Percentiles rank a stretch among this genome's conserved stretches.
Conservation (phyloP, 2,797 vertebrate species). For the Borostomias antarcticus region DNA sequence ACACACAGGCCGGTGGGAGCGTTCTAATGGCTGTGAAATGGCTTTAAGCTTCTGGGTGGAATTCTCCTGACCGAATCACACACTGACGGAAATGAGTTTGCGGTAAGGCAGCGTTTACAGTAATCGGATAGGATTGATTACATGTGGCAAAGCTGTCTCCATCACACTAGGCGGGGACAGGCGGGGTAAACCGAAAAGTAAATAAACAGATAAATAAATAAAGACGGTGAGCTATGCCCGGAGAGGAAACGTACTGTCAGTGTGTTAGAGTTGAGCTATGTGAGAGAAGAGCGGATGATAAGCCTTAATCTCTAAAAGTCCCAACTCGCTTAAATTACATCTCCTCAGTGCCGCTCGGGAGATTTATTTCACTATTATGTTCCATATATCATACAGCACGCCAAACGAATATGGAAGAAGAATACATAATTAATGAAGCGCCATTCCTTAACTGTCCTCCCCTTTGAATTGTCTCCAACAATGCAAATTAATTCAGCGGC, state of each 20-base stretch:
- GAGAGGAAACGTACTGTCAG: conserved; percentile 31
- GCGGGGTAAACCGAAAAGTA: conserved; percentile 21
- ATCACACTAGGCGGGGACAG: conserved; percentile 38
- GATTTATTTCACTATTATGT: conserved; percentile 45
- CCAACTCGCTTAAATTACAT: conserved; percentile 32
- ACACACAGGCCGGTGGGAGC: conserved; percentile 39
- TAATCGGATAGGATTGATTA: conserved; percentile 48
- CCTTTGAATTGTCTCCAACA: conserved; percentile 57
- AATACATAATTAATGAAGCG: conserved; percentile 48
- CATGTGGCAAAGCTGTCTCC: conserved; percentile 31
- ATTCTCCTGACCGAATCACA: conserved; percentile 32
- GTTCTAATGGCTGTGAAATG: conserved; percentile 49
- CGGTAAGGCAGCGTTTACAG: conserved; percentile 38
- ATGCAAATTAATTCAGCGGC: conserved; percentile 54
- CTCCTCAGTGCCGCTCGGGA: conserved; percentile 32
- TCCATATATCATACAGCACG: conserved; percentile 21
- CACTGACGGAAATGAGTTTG: conserved; percentile 35
- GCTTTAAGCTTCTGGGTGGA: conserved; percentile 21
- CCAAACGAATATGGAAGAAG: conserved; percentile 1
- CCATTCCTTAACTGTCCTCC: conserved; percentile 38
- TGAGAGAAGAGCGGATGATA: conserved; percentile 44
- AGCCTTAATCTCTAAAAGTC: conserved; percentile 44
- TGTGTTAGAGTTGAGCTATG: conserved; percentile 39
- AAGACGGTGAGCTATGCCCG: conserved; percentile 28
- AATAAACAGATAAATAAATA: conserved; percentile 51